Evolutionary conservation across 2,888 invertebrate genomes (phyloP), one percentile per base, ranked within the genome.

Genomic region (Carcina quercana): DNA sequence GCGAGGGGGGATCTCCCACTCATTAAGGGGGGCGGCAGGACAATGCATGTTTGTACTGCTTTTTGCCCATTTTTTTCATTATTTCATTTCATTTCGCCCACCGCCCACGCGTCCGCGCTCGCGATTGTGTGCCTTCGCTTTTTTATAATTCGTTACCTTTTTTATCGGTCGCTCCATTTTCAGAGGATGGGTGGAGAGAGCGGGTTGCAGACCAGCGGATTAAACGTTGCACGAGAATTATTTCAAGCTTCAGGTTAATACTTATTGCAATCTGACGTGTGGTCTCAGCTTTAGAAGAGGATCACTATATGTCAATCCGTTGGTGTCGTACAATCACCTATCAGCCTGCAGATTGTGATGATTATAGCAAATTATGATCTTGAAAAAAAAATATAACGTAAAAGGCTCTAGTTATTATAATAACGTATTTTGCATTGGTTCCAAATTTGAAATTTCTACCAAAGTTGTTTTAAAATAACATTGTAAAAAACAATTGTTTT

Each of bases 81-180:
- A 82, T 82, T 82, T 82, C 83, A 83, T 83, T 82, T 82, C 82
- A 83, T 83, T 82, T 80, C 82, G 65, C 80, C 80, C 80, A 64
- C 82, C 82, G 60, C 63, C 78, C 72, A 70, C 80, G 75, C 80
- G 76, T 79, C 75, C 80, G 76, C 82, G 78, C 78, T 70, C 71
- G 74, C 79, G 80, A 80, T 79, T 80, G 82, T 76, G 70, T 66
- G 76, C 76, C 75, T 70, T 70, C 76, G 69, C 66, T 79, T 82
- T 83, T 82, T 83, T 83, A 83, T 82, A 80, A 82, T 83, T 82
- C 82, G 82, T 79, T 82, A 83, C 80, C 76, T 82, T 82, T 83
- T 82, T 83, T 82, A 83, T 82, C 83, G 82, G 80, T 66, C 78
- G 80, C 66, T 78, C 80, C 82, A 83, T 80, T 82, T 82, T 79